Conservation (phyloP, 2,888 invertebrate genomes). For the Parasteatoda lunata region DNA sequence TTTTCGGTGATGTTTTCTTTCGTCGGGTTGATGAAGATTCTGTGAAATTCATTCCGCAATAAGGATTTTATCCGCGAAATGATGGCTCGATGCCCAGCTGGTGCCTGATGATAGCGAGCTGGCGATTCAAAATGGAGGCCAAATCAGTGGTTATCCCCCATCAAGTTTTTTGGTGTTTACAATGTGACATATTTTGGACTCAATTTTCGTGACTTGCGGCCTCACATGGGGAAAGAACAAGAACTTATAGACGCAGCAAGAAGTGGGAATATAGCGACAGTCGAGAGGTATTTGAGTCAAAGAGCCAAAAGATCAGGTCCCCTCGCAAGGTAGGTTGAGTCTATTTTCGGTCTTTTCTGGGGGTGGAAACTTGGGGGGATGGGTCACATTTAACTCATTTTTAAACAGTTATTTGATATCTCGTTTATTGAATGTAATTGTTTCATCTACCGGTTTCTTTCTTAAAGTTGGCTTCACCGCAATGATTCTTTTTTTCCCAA, state of each 20-base stretch:
- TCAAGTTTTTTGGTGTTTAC: slow-evolving; percentile 27
- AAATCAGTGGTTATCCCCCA: slow-evolving; percentile 13
- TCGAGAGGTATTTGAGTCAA: slow-evolving; percentile 73
- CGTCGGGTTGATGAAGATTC: slow-evolving; percentile 2
- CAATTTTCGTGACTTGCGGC: slow-evolving; percentile 29
- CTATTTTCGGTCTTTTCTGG: slow-evolving; percentile 72
- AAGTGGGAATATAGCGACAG: slow-evolving; percentile 84
- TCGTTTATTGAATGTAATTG: slow-evolving; percentile 17
- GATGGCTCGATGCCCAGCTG: slow-evolving; percentile 55
- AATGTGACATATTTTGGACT: slow-evolving; percentile 54
- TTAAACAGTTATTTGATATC: slow-evolving; percentile 19
- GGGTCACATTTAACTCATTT: slow-evolving; percentile 31
- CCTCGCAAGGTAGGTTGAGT: slow-evolving; percentile 70
- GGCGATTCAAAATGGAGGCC: slow-evolving; percentile 67
- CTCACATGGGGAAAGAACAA: slow-evolving; percentile 93
- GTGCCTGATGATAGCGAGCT: slow-evolving; percentile 35
- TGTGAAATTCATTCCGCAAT: background rate
- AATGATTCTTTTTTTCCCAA: slow-evolving; percentile 6
- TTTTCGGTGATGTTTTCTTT: slow-evolving; percentile 30
- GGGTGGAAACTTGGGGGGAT: slow-evolving; percentile 42
- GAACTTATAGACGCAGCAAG: slow-evolving; percentile 96
- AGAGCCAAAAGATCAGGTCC: slow-evolving; percentile 70
- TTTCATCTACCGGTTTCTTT: background rate
- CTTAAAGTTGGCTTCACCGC: slow-evolving; percentile 51
- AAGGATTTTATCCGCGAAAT: background rate